phyloP scores from a whole-genome alignment of 2,113 vertebrate genomes.

The Ictalurus furcatus region DNA sequence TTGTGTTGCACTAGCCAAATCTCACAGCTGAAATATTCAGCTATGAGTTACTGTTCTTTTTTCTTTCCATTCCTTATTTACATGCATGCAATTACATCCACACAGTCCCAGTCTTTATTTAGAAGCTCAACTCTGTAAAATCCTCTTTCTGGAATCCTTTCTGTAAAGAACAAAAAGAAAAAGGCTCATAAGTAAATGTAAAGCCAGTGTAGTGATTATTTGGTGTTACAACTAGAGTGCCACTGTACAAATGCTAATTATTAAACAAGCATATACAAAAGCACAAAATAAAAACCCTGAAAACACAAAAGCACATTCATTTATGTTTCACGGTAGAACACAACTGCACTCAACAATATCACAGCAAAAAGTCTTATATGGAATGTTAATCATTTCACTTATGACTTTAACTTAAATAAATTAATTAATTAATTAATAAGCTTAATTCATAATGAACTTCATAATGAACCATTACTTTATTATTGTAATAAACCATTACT shows the following conservation, averaged over 20 bases:
- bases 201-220: not conserved
- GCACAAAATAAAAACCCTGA: not conserved
- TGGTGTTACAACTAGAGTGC: not conserved
- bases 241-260: not conserved
- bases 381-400: not conserved
- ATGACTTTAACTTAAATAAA: no score
- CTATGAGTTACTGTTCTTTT: not conserved
- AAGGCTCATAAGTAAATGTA: constrained; percentile 1
- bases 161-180: constrained; percentile 65
- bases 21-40: not conserved
- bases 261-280: not conserved
- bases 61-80: constrained; percentile 26
- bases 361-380: not conserved
- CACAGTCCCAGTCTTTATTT: constrained; percentile 22
- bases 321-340: not conserved
- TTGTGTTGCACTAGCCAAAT: not conserved
- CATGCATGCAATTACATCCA: constrained; percentile 11
- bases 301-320: not conserved
- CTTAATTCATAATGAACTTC: not conserved
- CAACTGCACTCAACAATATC: not conserved
- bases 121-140: constrained; percentile 51
- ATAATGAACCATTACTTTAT: no score
- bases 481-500: not conserved
- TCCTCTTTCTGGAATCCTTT: constrained; percentile 61
- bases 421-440: no score